These are phyloP conservation scores for Chlamydotis undulata DNA, from an alignment of 2,113 vertebrate species.

Conservation along the genomic window DNA sequence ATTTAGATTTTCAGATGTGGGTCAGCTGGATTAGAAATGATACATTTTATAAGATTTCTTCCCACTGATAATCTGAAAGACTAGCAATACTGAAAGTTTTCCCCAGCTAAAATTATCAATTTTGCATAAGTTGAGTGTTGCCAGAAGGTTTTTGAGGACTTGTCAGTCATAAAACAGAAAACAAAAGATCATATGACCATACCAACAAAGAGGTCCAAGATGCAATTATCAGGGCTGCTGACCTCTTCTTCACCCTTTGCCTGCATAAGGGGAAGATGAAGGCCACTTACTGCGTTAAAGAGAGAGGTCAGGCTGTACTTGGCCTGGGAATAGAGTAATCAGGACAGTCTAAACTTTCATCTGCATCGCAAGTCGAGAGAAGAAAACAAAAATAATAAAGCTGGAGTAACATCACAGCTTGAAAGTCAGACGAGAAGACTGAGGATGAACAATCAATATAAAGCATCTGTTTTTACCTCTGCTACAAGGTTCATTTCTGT, in stretches of 20 bases:
- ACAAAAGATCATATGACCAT: slow-evolving; percentile 17
- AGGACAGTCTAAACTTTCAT: not conserved
- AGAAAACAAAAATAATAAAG: slow-evolving; percentile 8
- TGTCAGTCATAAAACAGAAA: slow-evolving; percentile 43
- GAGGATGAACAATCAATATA: not conserved
- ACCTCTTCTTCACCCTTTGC: slow-evolving; percentile 28
- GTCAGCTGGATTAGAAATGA: not conserved
- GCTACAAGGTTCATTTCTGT: not conserved
- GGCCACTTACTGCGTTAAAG: not conserved
- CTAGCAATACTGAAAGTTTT: not conserved
- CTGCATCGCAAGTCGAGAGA: not conserved
- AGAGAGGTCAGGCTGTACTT: slow-evolving; percentile 7
- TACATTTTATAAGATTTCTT: not conserved
- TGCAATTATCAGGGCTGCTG: not conserved
- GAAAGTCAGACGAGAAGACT: slow-evolving; percentile 11
- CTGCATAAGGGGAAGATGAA: not conserved
- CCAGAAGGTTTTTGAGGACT: not conserved
- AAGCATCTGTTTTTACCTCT: not conserved
- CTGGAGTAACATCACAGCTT: slow-evolving; percentile 9
- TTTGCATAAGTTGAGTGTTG: not conserved
- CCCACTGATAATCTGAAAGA: not conserved
- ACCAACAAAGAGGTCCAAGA: slow-evolving; percentile 17
- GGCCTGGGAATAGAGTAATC: slow-evolving; percentile 12
- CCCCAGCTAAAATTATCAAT: not conserved
- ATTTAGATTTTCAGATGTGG: not conserved